A percentile compares a stretch with the other conserved stretches of the same genome.
Evolutionary conservation across 2,797 vertebrate genomes (phyloP).

Genomic region (Cryptoprocta ferox): DNA sequence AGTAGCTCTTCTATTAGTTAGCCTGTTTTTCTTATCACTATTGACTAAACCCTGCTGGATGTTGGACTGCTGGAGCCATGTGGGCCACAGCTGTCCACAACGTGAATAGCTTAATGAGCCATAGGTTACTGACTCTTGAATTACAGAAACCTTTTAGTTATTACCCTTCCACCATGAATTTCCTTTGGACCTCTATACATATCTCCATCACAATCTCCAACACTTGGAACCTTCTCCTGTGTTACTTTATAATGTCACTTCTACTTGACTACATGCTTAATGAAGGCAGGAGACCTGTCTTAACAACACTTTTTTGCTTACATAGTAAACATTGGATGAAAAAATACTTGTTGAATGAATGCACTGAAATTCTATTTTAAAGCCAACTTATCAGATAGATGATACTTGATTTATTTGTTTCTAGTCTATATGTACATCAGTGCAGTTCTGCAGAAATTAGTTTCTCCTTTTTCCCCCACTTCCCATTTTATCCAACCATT

Average conservation of each 20-base stretch:
- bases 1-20: constrained; percentile 30
- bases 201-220: not conserved
- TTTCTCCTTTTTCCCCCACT: not conserved
- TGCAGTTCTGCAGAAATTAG: not conserved
- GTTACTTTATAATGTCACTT: constrained; percentile 19
- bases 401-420: not conserved
- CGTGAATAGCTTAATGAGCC: not conserved
- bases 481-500: not conserved
- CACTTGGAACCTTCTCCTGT: constrained; percentile 6
- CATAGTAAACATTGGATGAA: not conserved
- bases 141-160: constrained; percentile 30
- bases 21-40: constrained; percentile 48
- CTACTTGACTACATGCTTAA: not conserved
- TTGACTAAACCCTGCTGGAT: constrained; percentile 42
- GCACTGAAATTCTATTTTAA: constrained; percentile 58
- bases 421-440: not conserved
- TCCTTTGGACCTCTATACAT: not conserved
- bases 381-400: not conserved
- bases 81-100: constrained; percentile 20
- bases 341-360: not conserved
- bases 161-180: not conserved
- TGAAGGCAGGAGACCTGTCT: not conserved
- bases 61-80: not conserved
- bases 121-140: constrained; percentile 37
- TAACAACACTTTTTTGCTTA: constrained; percentile 34